Percentiles rank a stretch among this genome's conserved stretches.
Conservation (phyloP, 2,888 invertebrate species). For the Oscheius myriophilus region DNA sequence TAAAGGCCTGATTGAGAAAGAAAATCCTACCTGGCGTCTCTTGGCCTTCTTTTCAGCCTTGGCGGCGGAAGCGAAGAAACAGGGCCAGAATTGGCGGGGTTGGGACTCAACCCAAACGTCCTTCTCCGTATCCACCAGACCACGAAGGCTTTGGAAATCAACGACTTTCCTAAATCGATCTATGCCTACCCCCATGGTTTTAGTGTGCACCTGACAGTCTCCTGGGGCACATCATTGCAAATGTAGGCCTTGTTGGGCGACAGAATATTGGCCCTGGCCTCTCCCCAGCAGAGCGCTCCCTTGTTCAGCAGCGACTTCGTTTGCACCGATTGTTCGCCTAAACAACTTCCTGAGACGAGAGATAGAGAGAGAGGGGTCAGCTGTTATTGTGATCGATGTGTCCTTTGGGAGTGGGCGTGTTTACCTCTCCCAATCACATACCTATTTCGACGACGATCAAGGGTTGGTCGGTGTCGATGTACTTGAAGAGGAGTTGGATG, state of each 20-base stretch:
- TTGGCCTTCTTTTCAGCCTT: constrained; percentile 42
- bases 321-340: constrained; percentile 39
- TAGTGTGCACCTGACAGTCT: constrained; percentile 9
- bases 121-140: background rate
- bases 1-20: no score
- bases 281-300: constrained; percentile 53
- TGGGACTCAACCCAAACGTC: constrained; percentile 1
- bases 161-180: constrained; percentile 8
- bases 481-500: constrained; percentile 37
- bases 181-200: background rate
- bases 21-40: constrained; percentile 11
- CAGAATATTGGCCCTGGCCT: constrained; percentile 21
- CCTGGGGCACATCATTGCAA: constrained; percentile 36
- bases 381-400: constrained; percentile 15
- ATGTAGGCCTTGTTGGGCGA: constrained; percentile 35
- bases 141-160: constrained; percentile 8
- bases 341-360: constrained; percentile 21
- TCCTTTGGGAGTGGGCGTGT: no score
- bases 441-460: constrained; percentile 54
- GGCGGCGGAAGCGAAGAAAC: constrained; percentile 39
- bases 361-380: background rate
- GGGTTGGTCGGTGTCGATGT: constrained; percentile 42
- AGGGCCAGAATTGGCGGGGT: constrained; percentile 34
- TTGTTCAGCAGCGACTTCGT: constrained; percentile 35
- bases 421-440: background rate